Evolutionary conservation across 1,140 invertebrate genomes (phyloP).

Genomic region (Hylyphantes graminicola): DNA sequence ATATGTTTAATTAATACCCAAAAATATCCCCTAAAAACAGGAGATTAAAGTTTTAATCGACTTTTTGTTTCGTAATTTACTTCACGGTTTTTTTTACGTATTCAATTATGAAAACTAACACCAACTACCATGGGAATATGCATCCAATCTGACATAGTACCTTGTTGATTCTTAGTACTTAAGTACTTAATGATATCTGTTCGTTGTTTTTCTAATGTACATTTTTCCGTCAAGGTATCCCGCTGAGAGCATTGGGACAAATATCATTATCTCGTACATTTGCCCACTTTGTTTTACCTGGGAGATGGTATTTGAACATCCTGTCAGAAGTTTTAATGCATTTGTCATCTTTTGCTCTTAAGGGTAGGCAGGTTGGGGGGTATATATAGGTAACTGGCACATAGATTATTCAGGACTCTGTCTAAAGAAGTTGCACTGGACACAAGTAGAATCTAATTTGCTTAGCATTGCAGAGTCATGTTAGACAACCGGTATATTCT

Average conservation of each 20-base stretch:
- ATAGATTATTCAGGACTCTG: background rate
- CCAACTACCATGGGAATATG: background rate
- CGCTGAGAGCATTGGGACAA: conserved; percentile 41
- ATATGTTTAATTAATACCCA: no score
- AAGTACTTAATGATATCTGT: conserved; percentile 19
- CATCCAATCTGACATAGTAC: background rate
- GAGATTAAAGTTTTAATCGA: no score
- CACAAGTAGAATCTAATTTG: no score
- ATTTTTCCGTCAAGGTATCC: conserved; percentile 8
- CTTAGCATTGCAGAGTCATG: background rate
- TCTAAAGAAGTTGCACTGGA: no score
- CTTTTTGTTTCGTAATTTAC: no score
- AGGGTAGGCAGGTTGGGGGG: background rate
- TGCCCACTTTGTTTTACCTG: conserved; percentile 20
- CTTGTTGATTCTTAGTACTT: conserved; percentile 11
- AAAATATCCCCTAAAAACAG: no score
- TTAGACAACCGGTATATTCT: background rate
- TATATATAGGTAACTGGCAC: background rate
- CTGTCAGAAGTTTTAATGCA: conserved; percentile 37
- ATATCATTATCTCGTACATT: conserved; percentile 39
- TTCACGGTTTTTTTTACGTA: no score
- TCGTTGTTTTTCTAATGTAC: background rate
- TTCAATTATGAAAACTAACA: background rate
- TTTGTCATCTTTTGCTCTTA: conserved; percentile 1
- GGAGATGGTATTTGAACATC: conserved; percentile 41